phyloP scores from a whole-genome alignment of 2,888 invertebrate species.

The Achlya flavicornis region DNA sequence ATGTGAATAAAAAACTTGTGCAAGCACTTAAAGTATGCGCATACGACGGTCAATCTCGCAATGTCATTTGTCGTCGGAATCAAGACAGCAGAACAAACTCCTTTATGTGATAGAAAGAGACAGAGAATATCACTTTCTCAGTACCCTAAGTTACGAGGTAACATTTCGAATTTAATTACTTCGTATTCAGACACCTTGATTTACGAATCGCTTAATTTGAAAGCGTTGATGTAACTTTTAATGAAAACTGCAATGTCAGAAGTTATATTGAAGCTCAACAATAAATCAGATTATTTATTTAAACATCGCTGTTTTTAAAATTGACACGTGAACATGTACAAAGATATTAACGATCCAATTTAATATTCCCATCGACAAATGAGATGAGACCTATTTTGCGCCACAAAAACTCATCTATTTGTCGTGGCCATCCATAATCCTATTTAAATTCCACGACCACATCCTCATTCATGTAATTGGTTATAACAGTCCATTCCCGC shows the following conservation, averaged over 20 bases:
- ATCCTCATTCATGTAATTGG: slow-evolving; percentile 55
- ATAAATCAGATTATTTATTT: slow-evolving; percentile 40
- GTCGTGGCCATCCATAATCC: slow-evolving; percentile 33
- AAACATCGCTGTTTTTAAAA: background rate
- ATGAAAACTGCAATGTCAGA: slow-evolving; percentile 44
- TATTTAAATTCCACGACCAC: slow-evolving; percentile 51
- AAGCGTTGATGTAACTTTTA: slow-evolving; percentile 70
- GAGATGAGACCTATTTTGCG: slow-evolving; percentile 19
- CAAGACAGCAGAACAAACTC: slow-evolving; percentile 30
- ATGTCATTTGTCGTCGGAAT: slow-evolving; percentile 60
- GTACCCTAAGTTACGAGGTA: slow-evolving; percentile 43
- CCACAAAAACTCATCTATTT: slow-evolving; percentile 27
- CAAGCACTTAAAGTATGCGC: slow-evolving; percentile 43
- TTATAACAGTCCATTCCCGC: slow-evolving; percentile 46
- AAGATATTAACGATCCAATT: too few relatives aligned
- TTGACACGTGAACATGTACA: slow-evolving; percentile 11
- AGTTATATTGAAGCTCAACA: slow-evolving; percentile 38
- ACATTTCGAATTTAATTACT: slow-evolving; percentile 68
- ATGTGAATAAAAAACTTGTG: slow-evolving; percentile 37
- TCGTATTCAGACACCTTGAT: slow-evolving; percentile 62
- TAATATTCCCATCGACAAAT: background rate
- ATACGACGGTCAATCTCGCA: slow-evolving; percentile 51
- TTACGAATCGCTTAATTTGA: slow-evolving; percentile 69
- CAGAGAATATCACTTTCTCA: slow-evolving; percentile 32
- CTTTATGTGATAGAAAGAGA: slow-evolving; percentile 31